Base-by-base conservation (phyloP, 2,888 invertebrate genomes). In the Tinea semifulvella region DNA sequence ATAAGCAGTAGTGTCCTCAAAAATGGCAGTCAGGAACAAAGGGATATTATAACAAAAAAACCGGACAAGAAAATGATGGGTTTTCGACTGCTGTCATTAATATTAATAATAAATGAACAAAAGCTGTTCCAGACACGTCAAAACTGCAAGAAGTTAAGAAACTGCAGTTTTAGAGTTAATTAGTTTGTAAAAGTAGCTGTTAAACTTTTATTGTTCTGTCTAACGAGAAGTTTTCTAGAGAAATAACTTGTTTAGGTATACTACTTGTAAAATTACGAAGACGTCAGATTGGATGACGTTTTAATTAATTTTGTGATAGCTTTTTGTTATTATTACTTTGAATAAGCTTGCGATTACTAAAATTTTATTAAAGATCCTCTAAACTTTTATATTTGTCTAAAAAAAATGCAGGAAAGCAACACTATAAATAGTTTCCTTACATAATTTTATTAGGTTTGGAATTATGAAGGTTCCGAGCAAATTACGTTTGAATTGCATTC, bases 71-170 rank as follows among this genome's bases (percentile, higher is more conserved):
- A 22, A n/a, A n/a, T n/a, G n/a, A n/a, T n/a, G n/a, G n/a, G n/a
- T n/a, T n/a, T n/a, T n/a, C n/a, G n/a, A n/a, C n/a, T 27, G 35
- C 13, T 35, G 35, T 39, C 18, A 39, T 39, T 39, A 39, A 39
- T 19, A n/a, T 39, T 39, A 39, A 39, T 19, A 39, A 39, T 39
- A 19, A 39, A 39, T 39, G 39, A 39, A 20, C 39, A 39, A 20
- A 11, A 36, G 19, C 13, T 14, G 16, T 16, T 16, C 13, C 3
- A 35, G 35, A 14, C 14, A 19, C 20, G 39, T 20, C 7, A 39
- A 39, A 39, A 17, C 39, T 16, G 6, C 31, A 31, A 39, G 17
- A 36, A 36, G 36, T n/a, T 11, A 4, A 5, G 7, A n/a, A 28
- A 6, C 11, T 28, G 4, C 28, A 28, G 7, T 28, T 28, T 28